Conservation (phyloP, 2,888 invertebrate species). For the Cotesia congregata region DNA sequence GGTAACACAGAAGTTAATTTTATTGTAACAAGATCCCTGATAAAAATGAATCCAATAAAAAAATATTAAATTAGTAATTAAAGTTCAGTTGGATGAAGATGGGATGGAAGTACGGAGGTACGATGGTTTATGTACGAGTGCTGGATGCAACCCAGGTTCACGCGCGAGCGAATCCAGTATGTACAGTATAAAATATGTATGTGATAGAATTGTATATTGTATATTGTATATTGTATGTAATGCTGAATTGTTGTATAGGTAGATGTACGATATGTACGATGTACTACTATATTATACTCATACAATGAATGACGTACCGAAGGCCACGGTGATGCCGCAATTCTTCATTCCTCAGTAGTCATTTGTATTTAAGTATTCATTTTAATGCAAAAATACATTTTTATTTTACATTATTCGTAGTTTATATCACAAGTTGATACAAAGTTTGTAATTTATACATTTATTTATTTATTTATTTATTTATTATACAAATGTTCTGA, state of each 20-base stretch:
- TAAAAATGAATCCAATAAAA: background rate
- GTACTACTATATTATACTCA: background rate
- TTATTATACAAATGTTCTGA: background rate
- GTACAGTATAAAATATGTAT: background rate
- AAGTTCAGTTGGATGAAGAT: background rate
- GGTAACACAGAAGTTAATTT: background rate
- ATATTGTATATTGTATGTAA: no score
- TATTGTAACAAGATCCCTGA: background rate
- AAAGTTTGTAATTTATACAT: background rate
- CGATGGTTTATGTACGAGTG: no score
- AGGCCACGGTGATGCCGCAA: slow-evolving; percentile 30
- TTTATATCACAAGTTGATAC: no score
- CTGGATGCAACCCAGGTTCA: slow-evolving; percentile 18
- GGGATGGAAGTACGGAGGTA: no score
- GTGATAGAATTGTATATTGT: background rate
- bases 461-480: slow-evolving; percentile 38
- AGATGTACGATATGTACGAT: background rate
- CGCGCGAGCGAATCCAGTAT: slow-evolving; percentile 17
- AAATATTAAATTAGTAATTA: background rate
- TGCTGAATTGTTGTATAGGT: background rate
- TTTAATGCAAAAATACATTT: slow-evolving; percentile 1
- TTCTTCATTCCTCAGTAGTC: slow-evolving; percentile 11
- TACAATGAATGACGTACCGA: slow-evolving; percentile 28
- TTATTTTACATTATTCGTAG: no score
- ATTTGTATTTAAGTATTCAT: background rate